These are phyloP conservation scores for Catharus ustulatus DNA, from an alignment of 2,797 vertebrate genomes.

Conservation along the genomic window DNA sequence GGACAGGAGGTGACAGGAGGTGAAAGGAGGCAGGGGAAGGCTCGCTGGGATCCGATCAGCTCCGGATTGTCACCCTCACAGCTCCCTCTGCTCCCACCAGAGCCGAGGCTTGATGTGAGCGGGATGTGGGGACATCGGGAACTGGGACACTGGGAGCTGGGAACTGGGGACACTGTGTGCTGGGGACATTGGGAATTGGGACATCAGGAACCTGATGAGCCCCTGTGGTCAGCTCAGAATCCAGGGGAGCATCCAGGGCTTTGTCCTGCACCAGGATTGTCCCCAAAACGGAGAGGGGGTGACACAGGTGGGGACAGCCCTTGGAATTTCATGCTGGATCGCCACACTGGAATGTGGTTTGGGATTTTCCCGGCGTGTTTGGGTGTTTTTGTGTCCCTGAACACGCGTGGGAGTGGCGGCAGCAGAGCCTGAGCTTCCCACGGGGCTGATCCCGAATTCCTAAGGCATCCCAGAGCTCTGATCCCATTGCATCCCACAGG, in stretches of 20 bases:
- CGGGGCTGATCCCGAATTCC: background rate
- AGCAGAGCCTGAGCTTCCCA: background rate
- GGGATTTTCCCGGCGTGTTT: background rate
- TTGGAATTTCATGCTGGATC: no score
- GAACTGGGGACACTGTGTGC: no score
- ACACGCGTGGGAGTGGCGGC: background rate
- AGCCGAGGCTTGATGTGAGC: no score
- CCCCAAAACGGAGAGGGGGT: fast-evolving
- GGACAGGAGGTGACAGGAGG: no score
- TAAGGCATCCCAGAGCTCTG: no score
- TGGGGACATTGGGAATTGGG: no score
- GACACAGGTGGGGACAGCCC: fast-evolving
- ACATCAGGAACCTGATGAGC: background rate
- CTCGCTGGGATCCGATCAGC: background rate
- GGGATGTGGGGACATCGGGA: no score
- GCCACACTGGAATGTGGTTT: no score
- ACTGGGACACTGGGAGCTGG: no score
- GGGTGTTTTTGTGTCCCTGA: background rate
- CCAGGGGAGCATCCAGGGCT: background rate
- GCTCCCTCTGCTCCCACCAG: background rate
- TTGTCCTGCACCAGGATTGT: fast-evolving
- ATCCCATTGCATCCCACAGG: no score
- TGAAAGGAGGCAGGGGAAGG: background rate
- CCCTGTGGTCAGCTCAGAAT: fast-evolving
- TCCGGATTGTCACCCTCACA: background rate